phyloP scores from a whole-genome alignment of 2,113 vertebrate species.

The Spea bombifrons region DNA sequence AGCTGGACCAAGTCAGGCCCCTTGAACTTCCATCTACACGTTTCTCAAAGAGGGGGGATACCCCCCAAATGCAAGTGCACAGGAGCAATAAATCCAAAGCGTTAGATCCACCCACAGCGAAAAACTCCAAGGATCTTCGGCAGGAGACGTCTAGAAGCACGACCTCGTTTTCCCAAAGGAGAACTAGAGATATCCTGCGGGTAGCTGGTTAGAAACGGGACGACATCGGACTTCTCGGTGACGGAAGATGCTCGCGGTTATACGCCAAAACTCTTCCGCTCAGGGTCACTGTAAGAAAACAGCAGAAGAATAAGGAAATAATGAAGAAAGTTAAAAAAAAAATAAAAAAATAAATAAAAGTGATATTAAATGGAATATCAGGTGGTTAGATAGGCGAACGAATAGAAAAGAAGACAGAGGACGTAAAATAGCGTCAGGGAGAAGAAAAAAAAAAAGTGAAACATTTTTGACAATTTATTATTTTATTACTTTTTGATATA shows the following conservation, averaged over 20 bases:
- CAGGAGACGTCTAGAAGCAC: neutral
- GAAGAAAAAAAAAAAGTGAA: too few species aligned
- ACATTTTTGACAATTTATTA: too few species aligned
- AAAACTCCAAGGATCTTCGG: neutral
- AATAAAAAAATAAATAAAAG: too few species aligned
- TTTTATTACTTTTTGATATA: too few species aligned
- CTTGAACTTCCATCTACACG: constrained; percentile 16
- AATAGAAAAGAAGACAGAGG: too few species aligned
- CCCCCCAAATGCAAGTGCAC: constrained; percentile 5
- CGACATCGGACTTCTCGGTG: neutral
- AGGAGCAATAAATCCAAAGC: constrained; percentile 24
- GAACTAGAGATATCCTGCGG: neutral
- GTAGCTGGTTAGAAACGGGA: too few species aligned
- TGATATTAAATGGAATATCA: too few species aligned
- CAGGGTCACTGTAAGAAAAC: constrained; percentile 21
- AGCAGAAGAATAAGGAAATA: neutral
- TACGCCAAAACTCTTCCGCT: neutral
- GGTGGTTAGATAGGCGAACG: too few species aligned
- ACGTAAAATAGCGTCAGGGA: too few species aligned
- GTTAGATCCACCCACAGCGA: neutral
- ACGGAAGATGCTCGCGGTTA: neutral
- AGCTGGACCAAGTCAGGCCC: constrained; percentile 43
- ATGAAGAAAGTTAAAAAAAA: neutral
- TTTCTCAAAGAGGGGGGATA: constrained; percentile 17
- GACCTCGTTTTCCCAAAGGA: too few species aligned